Base-by-base conservation (phyloP, 2,888 invertebrate genomes). In the Leucophenga maculata region DNA sequence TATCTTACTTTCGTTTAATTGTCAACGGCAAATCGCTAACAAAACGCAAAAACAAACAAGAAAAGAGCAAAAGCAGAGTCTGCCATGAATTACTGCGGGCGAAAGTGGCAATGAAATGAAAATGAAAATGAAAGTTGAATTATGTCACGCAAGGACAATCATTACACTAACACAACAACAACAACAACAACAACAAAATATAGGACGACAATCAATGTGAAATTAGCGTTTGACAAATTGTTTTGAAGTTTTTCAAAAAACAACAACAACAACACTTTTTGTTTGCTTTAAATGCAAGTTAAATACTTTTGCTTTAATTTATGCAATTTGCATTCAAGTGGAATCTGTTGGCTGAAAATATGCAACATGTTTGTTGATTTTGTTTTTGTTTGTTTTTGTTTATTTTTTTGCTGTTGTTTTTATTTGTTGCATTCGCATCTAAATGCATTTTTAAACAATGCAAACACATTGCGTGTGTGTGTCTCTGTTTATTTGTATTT, bases 1-100 rank as follows among this genome's bases (percentile, higher is more conserved):
- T 84, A 84, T 83, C 82, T 83, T 82, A 80, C 85, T 85, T 83
- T 82, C 81, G 74, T 81, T 83, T 85, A 83, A 83, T 83, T 83
- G 83, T 85, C 85, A 80, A 75, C 78, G 75, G 70, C 74, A 77
- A 85, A 84, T 80, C 78, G 82, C 79, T 82, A 73, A 74, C 72
- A 72, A 77, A 79, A 74, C 75, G 74, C 74, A 65, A 52, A 26
- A 52, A 50, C 18, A 22, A 65, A 65, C 32, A 13, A 44, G 26
- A 16, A 18, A 8, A n/a, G 16, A 9, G 16, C 1, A 9, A 1
- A 6, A 52, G 52, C 16, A 57, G 39, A 39, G 11, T n/a, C n/a
- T n/a, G 32, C 32, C 6, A 32, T 6, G 32, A 32, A 32, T 11
- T 39, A 39, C 39, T 18, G 22, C 18, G 22, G 22, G 54, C 54